These are phyloP conservation scores for Conger conger DNA, from an alignment of 2,113 vertebrate species.

Conservation along the genomic window DNA sequence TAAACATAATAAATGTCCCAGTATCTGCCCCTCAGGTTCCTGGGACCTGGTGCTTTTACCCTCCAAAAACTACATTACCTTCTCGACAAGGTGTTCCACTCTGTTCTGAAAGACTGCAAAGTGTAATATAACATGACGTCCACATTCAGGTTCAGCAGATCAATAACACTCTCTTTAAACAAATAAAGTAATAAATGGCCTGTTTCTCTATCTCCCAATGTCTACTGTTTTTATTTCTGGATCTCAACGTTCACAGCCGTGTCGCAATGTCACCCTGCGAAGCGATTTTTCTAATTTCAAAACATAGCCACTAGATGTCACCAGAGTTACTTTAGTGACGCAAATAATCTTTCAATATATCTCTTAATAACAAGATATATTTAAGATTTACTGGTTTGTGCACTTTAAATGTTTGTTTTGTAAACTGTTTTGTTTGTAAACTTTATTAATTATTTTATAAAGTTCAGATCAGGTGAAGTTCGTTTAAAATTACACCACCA, in stretches of 20 bases:
- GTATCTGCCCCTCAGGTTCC: slow-evolving; percentile 10
- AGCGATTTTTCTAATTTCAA: not conserved
- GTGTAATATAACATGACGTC: not conserved
- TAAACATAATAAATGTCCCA: not conserved
- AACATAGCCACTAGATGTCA: slow-evolving; percentile 56
- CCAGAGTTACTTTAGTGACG: slow-evolving; percentile 6
- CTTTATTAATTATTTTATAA: too few relatives aligned
- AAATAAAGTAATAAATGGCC: not conserved
- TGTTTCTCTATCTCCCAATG: not conserved
- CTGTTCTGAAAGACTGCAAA: not conserved
- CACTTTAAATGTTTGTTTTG: not conserved
- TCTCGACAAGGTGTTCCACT: not conserved
- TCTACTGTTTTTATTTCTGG: not conserved
- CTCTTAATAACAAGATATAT: too few relatives aligned
- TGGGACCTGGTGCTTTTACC: slow-evolving; percentile 28
- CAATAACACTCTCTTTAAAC: not conserved
- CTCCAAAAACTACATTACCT: not conserved
- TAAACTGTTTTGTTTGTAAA: not conserved
- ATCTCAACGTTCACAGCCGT: not conserved
- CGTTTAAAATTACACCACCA: not conserved
- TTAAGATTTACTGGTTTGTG: too few relatives aligned
- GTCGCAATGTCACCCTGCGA: not conserved
- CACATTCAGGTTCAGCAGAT: not conserved
- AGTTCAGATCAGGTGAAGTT: too few relatives aligned
- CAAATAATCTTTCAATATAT: not conserved